Percentiles rank a stretch among this genome's conserved stretches.
Evolutionary conservation across 2,888 invertebrate species (phyloP).

Genomic region (Cordilura impudica): DNA sequence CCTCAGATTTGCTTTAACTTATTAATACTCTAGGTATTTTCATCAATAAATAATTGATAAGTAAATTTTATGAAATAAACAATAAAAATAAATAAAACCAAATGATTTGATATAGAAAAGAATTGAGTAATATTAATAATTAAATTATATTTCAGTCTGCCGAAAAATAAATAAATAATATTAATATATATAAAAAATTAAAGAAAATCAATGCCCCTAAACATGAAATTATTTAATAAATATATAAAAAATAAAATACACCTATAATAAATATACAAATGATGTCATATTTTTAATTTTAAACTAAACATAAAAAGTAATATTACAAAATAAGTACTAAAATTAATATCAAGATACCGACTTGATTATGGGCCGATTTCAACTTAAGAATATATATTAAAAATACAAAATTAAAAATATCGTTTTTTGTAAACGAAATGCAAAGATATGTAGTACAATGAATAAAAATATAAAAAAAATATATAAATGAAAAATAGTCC

Average conservation of each 20-base stretch:
- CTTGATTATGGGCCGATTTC: slow-evolving; percentile 14
- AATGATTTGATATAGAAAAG: neutral
- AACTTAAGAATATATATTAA: slow-evolving; percentile 2
- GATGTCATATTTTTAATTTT: slow-evolving; percentile 6
- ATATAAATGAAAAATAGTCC: slow-evolving; percentile 49
- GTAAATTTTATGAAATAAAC: neutral
- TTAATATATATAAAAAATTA: neutral
- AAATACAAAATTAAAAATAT: neutral
- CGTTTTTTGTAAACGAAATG: slow-evolving; percentile 63
- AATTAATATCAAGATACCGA: neutral
- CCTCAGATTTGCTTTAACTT: no score
- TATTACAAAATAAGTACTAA: slow-evolving; percentile 11
- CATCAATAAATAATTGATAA: no score
- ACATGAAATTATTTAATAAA: neutral
- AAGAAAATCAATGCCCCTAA: neutral
- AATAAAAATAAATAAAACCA: neutral
- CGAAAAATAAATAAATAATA: slow-evolving; percentile 12
- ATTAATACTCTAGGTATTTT: no score
- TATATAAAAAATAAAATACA: slow-evolving; percentile 3
- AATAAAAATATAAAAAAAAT: slow-evolving; percentile 65
- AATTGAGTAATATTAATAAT: slow-evolving; percentile 9
- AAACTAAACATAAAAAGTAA: slow-evolving; percentile 42
- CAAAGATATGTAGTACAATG: slow-evolving; percentile 73
- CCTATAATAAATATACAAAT: neutral
- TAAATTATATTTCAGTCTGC: slow-evolving; percentile 17